Percentiles rank a stretch among this genome's conserved stretches.
These are phyloP conservation scores for Drosophila buzzatii DNA, from an alignment of 2,888 invertebrate genomes.

Conservation along the genomic window DNA sequence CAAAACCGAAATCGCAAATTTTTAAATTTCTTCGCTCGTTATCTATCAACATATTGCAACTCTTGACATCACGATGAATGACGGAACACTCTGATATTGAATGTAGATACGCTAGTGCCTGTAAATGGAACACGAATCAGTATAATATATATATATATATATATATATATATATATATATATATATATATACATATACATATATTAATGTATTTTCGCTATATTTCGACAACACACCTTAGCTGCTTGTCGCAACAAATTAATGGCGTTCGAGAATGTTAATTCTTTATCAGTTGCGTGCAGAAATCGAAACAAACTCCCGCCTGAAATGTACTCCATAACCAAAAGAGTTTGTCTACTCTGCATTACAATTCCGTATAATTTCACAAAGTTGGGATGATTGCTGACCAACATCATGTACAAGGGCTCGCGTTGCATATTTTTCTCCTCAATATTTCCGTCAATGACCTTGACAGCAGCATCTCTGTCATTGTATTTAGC, in stretches of 20 bases:
- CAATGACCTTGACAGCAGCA: too few relatives aligned
- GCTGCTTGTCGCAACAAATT: constrained; percentile 20
- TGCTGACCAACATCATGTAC: neutral
- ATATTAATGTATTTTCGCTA: too few relatives aligned
- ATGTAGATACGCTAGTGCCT: constrained; percentile 9
- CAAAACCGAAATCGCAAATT: constrained; percentile 33
- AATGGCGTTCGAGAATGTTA: neutral
- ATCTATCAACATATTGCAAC: constrained; percentile 17
- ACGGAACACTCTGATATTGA: neutral
- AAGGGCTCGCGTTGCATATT: neutral
- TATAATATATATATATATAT: too few relatives aligned
- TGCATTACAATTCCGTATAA: neutral
- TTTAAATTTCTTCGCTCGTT: neutral
- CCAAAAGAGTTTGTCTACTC: neutral
- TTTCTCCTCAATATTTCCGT: accelerated
- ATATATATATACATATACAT: too few relatives aligned
- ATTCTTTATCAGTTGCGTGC: neutral
- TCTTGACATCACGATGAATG: constrained; percentile 20
- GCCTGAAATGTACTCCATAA: constrained; percentile 20
- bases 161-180: too few relatives aligned
- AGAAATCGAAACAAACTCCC: neutral
- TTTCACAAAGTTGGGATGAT: neutral
- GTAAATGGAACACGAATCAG: neutral
- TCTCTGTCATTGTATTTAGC: too few relatives aligned
- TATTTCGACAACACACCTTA: neutral